Base-by-base conservation (phyloP, 2,797 vertebrate species). In the Neosilurus hyrtlii region DNA sequence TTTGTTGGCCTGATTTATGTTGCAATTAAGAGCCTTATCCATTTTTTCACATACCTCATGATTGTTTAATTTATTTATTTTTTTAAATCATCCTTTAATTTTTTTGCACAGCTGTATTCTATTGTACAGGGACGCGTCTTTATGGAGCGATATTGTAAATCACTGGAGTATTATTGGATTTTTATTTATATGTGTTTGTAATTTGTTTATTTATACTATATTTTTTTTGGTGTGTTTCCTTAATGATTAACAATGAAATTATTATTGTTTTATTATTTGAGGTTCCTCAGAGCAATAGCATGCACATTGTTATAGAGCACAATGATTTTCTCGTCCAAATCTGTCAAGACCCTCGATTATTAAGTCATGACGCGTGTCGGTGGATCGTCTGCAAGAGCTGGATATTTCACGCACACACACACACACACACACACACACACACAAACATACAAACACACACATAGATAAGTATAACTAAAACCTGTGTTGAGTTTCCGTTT, bases 201-300 rank as follows among this genome's bases (percentile, higher is more conserved):
- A 91, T 91, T 94, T 94, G 77, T 68, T 89, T 90, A 90, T 93
- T 89, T 92, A 94, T 95, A 91, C 71, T 86, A 6, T 30, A 56
- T 24, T 67, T 82, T 88, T 86, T 78, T 16, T 79, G 49, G 26
- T 30, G 62, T 92, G n/a, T 51, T 63, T 78, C n/a, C 75, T 78
- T 78, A 78, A 63, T 26, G 18, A 26, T 43, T 9, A 37, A 59
- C 62, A 8, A 57, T 57, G 57, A 86, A 75, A 92, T 91, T 87
- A 88, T 92, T 86, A 83, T 87, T 89, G 37, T 83, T 83, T 84
- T 79, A 65, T 83, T 62, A 61, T 67, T n/a, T 37, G 52, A 62
- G 94, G 92, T 96, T 90, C 95, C 94, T 79, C 91, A 93, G 96
- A 98, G 97, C 97, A 99, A 99, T 99, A 99, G 97, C 94, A 96